Evolutionary conservation across 2,113 vertebrate genomes (phyloP), one percentile per base, ranked within the genome.

Genomic region (Colinus virginianus): DNA sequence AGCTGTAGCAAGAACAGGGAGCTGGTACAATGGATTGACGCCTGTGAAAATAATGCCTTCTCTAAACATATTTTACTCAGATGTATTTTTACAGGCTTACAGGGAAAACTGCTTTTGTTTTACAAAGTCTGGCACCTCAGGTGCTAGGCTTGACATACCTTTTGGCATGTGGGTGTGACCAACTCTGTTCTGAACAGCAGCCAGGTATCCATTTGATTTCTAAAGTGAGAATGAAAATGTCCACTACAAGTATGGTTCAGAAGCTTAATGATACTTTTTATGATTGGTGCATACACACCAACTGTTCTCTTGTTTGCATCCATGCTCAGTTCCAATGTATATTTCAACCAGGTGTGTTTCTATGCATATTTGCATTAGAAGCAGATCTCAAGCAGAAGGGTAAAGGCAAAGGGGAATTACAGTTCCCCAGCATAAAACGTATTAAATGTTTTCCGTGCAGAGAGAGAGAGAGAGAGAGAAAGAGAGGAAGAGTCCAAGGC

Each of bases 131-230:
- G 20, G 15, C 18, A 74, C 19, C 22, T 21, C 43, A 23, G 13
- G 32, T 70, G 49, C 49, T 71, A 1, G 42, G 18, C 17, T 43
- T 71, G n/a, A 15, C 0, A 0, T 10, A 36, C 12, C 32, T 1
- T 58, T 40, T 62, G 48, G 16, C 45, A 17, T 36, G 30, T 32
- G 18, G 5, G 43, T 28, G 5, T 63, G 36, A 53, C 59, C 49
- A 34, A 5, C 38, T 49, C 42, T 67, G 25, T 26, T 4, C 0
- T 59, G 36, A 70, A 26, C 15, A 80, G 61, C 26, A 89, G 43
- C 23, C 48, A 61, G 46, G 10, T 51, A 20, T 40, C 32, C 51
- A 30, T 78, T 48, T 90, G 62, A 3, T 15, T 48, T 85, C 5
- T 72, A 74, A 77, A 8, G 2, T 62, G 3, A 43, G 38, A 36